A percentile compares a stretch with the other conserved stretches of the same genome.
Conservation (phyloP, 92 coral and sea anemone genomes). For the Zoanthus sansibaricus region DNA sequence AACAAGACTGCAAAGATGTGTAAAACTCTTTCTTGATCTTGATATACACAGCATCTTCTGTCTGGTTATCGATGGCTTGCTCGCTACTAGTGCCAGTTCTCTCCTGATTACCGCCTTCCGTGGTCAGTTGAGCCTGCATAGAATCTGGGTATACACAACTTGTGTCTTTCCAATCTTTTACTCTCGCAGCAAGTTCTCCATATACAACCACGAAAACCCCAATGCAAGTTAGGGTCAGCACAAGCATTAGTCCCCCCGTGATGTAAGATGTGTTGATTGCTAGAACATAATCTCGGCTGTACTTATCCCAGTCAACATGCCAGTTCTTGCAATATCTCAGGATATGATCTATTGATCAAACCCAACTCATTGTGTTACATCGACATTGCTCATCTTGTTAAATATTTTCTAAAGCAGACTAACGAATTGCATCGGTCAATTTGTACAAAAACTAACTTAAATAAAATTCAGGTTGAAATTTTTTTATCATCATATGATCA, state of each 20-base stretch:
- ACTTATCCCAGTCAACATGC: background rate
- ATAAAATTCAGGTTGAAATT: too few species aligned
- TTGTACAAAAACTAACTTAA: too few species aligned
- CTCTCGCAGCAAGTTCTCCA: constrained; percentile 27
- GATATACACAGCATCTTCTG: background rate
- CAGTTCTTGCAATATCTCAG: constrained; percentile 17
- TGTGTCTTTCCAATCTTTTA: background rate
- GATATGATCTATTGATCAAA: background rate
- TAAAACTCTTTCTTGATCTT: constrained; percentile 23
- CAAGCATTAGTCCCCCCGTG: constrained; percentile 33
- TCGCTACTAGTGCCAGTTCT: constrained; percentile 34
- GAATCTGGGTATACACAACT: background rate
- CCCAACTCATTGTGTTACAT: too few species aligned
- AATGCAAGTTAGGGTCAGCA: constrained; percentile 11
- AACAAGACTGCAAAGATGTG: constrained; percentile 13
- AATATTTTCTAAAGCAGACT: too few species aligned
- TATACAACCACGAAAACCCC: constrained; percentile 17
- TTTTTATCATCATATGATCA: too few species aligned
- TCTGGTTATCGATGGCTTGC: background rate
- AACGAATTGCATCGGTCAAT: too few species aligned
- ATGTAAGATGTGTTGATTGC: constrained; percentile 24
- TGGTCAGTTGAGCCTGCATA: constrained; percentile 17
- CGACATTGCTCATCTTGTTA: too few species aligned
- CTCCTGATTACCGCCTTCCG: constrained; percentile 10
- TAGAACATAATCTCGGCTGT: background rate